Conservation (phyloP, 2,797 vertebrate species). For the Manis crassicaudata region DNA sequence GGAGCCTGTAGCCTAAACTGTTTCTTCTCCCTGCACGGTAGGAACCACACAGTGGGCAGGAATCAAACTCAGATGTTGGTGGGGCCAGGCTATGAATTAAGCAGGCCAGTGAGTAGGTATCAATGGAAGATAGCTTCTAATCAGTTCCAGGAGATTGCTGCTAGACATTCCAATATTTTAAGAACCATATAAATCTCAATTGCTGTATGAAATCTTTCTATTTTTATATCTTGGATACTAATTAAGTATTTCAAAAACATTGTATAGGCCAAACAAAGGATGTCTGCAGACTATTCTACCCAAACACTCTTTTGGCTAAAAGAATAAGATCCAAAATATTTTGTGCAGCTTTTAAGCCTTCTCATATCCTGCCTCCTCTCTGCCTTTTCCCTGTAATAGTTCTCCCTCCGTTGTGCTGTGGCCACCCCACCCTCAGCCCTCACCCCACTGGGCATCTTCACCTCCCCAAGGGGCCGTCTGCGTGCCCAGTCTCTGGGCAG, state of each 20-base stretch:
- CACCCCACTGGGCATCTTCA: not conserved
- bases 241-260: not conserved
- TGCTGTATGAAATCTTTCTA: conserved; percentile 16
- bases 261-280: not conserved
- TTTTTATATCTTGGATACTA: conserved; percentile 49
- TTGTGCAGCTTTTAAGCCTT: not conserved
- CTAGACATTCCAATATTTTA: not conserved
- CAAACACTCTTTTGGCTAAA: not conserved
- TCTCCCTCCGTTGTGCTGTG: not conserved
- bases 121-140: not conserved
- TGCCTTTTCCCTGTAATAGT: not conserved
- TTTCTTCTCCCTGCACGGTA: not conserved
- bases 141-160: not conserved
- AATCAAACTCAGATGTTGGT: not conserved
- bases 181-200: conserved; percentile 7
- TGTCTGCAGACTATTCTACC: not conserved
- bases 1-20: not conserved
- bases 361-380: not conserved
- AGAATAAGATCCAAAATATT: not conserved
- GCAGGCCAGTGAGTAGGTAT: not conserved
- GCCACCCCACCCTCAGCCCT: not conserved
- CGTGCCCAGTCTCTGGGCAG: not conserved
- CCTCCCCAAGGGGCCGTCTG: rapidly evolving
- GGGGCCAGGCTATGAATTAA: not conserved
- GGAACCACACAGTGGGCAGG: not conserved